phyloP scores from a whole-genome alignment of 2,888 invertebrate genomes.

The Caenorhabditis parvicauda region DNA sequence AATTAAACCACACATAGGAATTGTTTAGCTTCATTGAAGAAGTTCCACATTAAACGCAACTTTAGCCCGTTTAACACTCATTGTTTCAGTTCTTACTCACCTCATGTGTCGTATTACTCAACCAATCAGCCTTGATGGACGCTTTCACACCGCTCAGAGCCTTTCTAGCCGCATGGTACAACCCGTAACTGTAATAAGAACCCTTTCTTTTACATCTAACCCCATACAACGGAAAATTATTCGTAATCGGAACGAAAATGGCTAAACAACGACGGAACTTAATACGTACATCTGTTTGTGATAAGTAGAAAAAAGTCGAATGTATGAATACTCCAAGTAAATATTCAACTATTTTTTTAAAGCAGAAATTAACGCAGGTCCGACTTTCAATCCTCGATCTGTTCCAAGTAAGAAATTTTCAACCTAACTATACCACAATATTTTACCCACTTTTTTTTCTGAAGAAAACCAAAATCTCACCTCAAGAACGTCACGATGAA shows the following conservation, averaged over 20 bases:
- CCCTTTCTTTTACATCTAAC: neutral
- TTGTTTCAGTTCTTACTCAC: no score
- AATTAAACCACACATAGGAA: no score
- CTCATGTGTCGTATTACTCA: slow-evolving; percentile 43
- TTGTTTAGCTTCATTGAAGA: no score
- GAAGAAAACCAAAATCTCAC: slow-evolving; percentile 14
- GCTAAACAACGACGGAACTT: no score
- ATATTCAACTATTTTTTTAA: neutral
- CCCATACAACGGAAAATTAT: no score
- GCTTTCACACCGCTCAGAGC: slow-evolving; percentile 58
- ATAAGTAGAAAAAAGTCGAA: slow-evolving; percentile 1
- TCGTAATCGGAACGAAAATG: no score
- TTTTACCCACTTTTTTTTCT: neutral
- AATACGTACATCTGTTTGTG: no score
- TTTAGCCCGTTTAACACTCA: no score
- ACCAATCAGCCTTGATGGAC: slow-evolving; percentile 56
- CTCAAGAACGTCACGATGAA: slow-evolving; percentile 53
- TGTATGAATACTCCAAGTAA: neutral
- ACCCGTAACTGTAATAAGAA: slow-evolving; percentile 49
- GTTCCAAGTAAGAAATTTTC: neutral
- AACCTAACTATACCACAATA: neutral
- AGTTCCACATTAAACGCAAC: no score
- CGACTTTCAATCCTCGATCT: neutral
- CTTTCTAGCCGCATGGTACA: slow-evolving; percentile 59
- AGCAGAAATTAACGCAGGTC: neutral